Conservation (phyloP, 2,888 invertebrate genomes). For the Octodonta nipae region DNA sequence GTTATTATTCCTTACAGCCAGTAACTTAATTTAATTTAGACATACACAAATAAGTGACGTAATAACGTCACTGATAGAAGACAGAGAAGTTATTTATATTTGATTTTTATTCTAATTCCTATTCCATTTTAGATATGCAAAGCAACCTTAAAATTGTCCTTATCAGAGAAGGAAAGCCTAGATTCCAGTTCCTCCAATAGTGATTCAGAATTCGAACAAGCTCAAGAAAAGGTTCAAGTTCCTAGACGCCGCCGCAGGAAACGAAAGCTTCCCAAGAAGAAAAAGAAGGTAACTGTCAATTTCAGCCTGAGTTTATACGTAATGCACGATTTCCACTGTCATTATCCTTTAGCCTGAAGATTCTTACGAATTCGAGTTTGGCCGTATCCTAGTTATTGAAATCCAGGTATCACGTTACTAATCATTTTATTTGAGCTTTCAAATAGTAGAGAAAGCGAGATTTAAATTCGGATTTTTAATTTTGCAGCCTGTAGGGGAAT, state of each 20-base stretch:
- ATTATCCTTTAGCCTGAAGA: no score
- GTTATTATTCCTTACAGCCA: no score
- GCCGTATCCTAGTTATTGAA: background rate
- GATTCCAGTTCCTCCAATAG: constrained; percentile 15
- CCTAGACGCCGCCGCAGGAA: constrained; percentile 13
- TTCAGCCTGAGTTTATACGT: no score
- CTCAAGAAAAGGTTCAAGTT: constrained; percentile 12
- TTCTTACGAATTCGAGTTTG: no score
- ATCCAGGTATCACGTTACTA: background rate
- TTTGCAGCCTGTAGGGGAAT: constrained; percentile 15
- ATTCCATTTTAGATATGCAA: constrained; percentile 38
- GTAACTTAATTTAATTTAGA: no score
- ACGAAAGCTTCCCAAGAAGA: constrained; percentile 20
- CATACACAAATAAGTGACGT: no score
- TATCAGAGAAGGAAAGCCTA: constrained; percentile 22
- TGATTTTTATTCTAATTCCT: no score
- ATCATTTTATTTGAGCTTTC: no score
- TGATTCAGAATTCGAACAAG: constrained; percentile 16
- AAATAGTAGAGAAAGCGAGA: no score
- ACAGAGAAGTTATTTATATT: no score
- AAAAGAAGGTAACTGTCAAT: constrained; percentile 10
- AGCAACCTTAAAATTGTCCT: constrained; percentile 41
- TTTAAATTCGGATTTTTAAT: constrained; percentile 4
- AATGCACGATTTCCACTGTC: no score
- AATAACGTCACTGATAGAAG: no score